Conservation (phyloP, 2,113 vertebrate species). For the Panthera leo region DNA sequence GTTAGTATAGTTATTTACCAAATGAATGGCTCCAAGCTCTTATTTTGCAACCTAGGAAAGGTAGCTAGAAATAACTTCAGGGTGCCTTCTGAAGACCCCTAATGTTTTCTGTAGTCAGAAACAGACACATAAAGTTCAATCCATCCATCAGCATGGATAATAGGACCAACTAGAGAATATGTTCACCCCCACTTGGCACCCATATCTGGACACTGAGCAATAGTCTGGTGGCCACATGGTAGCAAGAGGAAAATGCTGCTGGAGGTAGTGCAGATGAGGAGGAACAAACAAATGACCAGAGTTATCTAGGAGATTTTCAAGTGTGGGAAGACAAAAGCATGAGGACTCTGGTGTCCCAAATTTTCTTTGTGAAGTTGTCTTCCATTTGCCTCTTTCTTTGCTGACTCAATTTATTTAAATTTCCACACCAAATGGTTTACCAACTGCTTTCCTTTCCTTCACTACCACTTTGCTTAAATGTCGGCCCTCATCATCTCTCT, state of each 20-base stretch:
- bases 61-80: neutral
- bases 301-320: neutral
- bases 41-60: neutral
- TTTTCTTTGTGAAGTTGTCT: neutral
- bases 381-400: neutral
- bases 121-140: neutral
- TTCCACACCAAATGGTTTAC: neutral
- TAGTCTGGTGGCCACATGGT: neutral
- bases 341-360: neutral
- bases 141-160: neutral
- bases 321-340: too few relatives aligned
- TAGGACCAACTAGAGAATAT: neutral
- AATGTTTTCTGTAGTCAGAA: neutral
- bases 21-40: neutral
- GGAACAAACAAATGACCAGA: neutral
- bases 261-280: neutral
- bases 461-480: neutral
- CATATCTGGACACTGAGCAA: neutral
- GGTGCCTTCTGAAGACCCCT: neutral
- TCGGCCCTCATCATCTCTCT: neutral
- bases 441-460: neutral
- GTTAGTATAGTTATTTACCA: neutral
- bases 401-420: neutral
- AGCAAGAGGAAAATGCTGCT: neutral
- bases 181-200: accelerated